Evolutionary conservation across 2,797 vertebrate species (phyloP).

Genomic region (Threskiornis aethiopicus): DNA sequence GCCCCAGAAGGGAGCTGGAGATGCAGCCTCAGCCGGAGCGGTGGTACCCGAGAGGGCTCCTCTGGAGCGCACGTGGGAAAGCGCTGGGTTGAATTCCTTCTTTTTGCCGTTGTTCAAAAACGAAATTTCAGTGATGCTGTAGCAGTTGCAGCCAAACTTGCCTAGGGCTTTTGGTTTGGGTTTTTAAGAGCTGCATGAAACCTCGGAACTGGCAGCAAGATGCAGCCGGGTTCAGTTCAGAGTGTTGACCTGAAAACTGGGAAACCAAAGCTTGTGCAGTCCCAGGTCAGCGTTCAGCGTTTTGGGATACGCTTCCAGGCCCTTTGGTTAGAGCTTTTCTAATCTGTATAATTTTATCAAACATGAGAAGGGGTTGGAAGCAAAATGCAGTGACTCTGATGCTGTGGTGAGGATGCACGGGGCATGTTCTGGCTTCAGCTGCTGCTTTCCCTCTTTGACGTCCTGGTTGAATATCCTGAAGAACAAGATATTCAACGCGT

Average conservation of each 20-base stretch:
- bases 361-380: background rate
- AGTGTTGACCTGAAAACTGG: background rate
- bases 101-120: background rate
- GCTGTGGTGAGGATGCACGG: background rate
- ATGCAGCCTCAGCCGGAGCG: fast-evolving
- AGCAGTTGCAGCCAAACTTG: background rate
- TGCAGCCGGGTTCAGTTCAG: background rate
- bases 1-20: background rate
- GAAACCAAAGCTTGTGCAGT: background rate
- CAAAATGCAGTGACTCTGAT: background rate
- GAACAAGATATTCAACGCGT: fast-evolving
- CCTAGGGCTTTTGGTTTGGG: background rate
- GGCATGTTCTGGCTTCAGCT: background rate
- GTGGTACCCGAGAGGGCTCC: background rate
- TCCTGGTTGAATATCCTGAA: background rate
- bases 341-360: background rate
- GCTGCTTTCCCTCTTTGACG: background rate
- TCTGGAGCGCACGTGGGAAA: background rate
- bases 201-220: background rate
- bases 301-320: background rate
- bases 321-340: background rate
- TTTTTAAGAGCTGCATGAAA: background rate
- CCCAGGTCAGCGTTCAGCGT: background rate
- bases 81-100: background rate
- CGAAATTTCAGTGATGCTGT: background rate